phyloP scores from a whole-genome alignment of 2,888 invertebrate genomes.

The Brachyptera putata region DNA sequence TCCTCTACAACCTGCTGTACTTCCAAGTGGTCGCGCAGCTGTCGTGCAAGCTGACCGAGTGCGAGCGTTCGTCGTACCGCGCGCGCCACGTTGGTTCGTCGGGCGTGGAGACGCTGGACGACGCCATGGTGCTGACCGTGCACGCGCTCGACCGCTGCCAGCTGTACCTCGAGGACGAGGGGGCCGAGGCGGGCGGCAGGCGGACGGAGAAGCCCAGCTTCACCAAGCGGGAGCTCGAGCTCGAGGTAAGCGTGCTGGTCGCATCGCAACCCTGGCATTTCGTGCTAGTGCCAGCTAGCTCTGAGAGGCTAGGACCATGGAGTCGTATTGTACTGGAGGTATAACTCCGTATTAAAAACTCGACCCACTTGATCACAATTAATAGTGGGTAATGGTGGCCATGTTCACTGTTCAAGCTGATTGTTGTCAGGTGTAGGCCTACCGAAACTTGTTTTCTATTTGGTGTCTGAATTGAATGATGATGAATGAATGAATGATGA shows the following conservation, averaged over 20 bases:
- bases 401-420: no score
- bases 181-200: slow-evolving; percentile 33
- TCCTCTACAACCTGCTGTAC: slow-evolving; percentile 83
- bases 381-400: no score
- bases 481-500: no score
- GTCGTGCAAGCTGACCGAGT: slow-evolving; percentile 61
- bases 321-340: no score
- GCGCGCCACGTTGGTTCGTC: slow-evolving; percentile 32
- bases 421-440: no score
- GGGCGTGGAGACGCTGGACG: slow-evolving; percentile 41
- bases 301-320: no score
- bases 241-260: slow-evolving; percentile 13
- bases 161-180: slow-evolving; percentile 57
- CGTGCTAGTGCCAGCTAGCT: no score
- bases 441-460: no score
- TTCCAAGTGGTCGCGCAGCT: slow-evolving; percentile 84
- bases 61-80: slow-evolving; percentile 51
- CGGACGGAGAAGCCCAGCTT: slow-evolving; percentile 25
- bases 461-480: no score
- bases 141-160: slow-evolving; percentile 52
- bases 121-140: slow-evolving; percentile 47
- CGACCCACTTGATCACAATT: no score
- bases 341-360: no score
- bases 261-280: no score
- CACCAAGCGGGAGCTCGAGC: slow-evolving; percentile 12